Evolutionary conservation across 2,113 vertebrate genomes (phyloP), one percentile per base, ranked within the genome.

Genomic region (Butastur rufipennis): DNA sequence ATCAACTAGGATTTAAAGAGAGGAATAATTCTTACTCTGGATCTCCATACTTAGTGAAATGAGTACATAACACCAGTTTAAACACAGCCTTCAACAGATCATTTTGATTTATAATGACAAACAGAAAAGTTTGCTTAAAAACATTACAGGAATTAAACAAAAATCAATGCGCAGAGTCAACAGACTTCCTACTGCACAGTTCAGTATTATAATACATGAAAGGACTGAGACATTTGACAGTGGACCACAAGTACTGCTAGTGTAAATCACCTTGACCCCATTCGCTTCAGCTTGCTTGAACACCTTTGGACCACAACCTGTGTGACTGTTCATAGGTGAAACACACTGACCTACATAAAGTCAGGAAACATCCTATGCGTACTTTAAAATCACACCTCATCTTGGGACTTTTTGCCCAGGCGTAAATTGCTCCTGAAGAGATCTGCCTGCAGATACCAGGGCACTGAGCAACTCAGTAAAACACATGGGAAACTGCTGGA

Each of bases 401-500:
- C 85, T 62, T 66, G 59, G 45, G 53, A 45, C 32, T 4, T 88
- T 62, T 48, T 85, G 25, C 56, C 45, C 72, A 78, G 65, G 31
- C 4, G 1, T 63, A 38, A 70, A 52, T 14, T 53, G 47, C 58
- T 77, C 86, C 47, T 43, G 42, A 72, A 80, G n/a, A 92, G 55
- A 88, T 93, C 81, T 96, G 88, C 93, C 95, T 73, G 95, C 89
- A 91, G 91, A 95, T 16, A 56, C 20, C 32, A 50, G 84, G 81
- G 58, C 77, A 50, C 43, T 32, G 61, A 56, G 40, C 36, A 43
- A 43, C 55, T 34, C 4, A 2, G 14, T 4, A 11, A 65, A 90
- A 74, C 8, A 31, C 52, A 16, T 10, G 47, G 86, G 68, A 78
- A 88, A 90, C n/a, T 63, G 63, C 82, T 78, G 71, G 34, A 74